Evolutionary conservation across 1,140 invertebrate species (phyloP), one percentile per base, ranked within the genome.

Genomic region (Drosophila virilis): DNA sequence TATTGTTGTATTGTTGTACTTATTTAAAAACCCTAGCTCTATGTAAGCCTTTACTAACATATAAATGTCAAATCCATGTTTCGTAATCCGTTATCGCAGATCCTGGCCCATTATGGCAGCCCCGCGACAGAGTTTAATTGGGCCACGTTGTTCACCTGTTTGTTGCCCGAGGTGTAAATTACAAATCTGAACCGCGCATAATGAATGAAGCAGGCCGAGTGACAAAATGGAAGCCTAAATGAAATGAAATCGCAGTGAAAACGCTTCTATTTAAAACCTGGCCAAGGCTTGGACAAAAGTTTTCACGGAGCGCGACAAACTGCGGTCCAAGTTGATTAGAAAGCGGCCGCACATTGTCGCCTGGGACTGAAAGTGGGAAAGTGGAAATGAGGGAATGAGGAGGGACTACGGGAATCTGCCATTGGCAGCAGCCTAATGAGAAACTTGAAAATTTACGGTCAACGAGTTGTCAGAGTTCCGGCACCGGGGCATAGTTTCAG

Each of bases 401-500:
- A 10, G 4, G n/a, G 54, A 15, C 10, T 32, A 17, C 0, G 57
- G 57, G 22, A 40, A 33, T 17, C 32, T 60, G 70, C 55, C 57
- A 51, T 22, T 65, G 61, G 43, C 52, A 66, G 66, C 68, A 62
- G 75, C 83, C 82, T 88, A 88, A 88, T 88, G 83, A 88, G 82
- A 88, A 88, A 88, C 83, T 88, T 88, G 84, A 81, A 88, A 88
- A 88, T 88, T 89, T 89, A 88, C 83, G 83, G 83, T 88, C 83
- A 88, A 88, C 83, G 83, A 89, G 83, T 83, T 88, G 83, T 88
- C 83, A 88, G 83, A 88, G 84, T 78, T 80, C 61, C 83, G 58
- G 48, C 65, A 48, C 51, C 65, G 52, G 33, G 59, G 58, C 79
- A 86, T 86, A 86, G 82, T 86, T 86, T 83, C 66, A 54, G 83